A percentile compares a stretch with the other conserved stretches of the same genome.
phyloP scores from a whole-genome alignment of 2,113 vertebrate genomes.

The Pantherophis guttatus region DNA sequence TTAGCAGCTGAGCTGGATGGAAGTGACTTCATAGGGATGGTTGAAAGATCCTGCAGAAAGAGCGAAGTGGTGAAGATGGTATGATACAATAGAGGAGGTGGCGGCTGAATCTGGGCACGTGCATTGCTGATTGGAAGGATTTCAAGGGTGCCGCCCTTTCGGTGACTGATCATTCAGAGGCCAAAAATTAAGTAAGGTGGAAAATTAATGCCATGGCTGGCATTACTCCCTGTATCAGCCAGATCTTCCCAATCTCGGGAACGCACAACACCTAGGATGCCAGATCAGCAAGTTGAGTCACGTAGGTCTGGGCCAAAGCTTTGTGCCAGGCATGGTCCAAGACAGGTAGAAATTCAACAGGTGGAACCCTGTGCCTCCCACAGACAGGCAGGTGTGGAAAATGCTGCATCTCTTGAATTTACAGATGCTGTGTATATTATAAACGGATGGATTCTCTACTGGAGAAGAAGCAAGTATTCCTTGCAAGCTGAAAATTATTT shows the following conservation, averaged over 20 bases:
- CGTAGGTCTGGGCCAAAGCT: not conserved
- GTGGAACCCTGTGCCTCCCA: too few relatives aligned
- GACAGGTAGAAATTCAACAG: not conserved
- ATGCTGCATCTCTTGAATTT: not conserved
- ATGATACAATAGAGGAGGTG: not conserved
- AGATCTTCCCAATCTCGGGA: not conserved
- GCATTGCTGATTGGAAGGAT: not conserved
- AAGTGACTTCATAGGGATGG: not conserved
- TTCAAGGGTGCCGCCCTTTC: not conserved
- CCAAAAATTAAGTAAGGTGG: constrained; percentile 8
- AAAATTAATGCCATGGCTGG: not conserved
- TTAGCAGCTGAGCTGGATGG: not conserved
- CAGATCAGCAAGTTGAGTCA: not conserved
- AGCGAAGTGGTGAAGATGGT: not conserved
- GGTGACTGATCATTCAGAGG: not conserved
- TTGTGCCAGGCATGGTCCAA: not conserved
- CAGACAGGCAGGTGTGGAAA: not conserved
- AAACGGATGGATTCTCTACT: not conserved
- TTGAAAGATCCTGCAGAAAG: not conserved
- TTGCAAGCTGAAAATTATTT: not conserved
- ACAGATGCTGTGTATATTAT: too few relatives aligned
- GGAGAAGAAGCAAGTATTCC: not conserved
- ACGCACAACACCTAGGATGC: not conserved
- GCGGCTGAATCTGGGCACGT: not conserved
- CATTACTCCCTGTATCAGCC: not conserved